Evolutionary conservation across 2,888 invertebrate species (phyloP).

Genomic region (Xestia rhomboidea): DNA sequence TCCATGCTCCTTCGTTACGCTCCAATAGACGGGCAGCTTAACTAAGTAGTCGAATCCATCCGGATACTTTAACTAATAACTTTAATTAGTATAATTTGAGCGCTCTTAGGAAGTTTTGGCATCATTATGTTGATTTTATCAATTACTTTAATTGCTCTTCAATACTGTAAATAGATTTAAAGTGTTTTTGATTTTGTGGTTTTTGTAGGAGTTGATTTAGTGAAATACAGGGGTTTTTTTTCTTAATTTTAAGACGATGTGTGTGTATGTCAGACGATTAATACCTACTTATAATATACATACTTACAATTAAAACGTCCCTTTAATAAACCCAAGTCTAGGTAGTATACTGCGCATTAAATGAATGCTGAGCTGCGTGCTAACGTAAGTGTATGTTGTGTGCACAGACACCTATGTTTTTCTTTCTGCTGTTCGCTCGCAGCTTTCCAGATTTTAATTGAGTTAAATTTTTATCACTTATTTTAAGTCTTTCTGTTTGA

Average conservation of each 20-base stretch:
- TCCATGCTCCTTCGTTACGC: constrained; percentile 8
- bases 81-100: constrained; percentile 48
- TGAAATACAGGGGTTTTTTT: background rate
- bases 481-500: background rate
- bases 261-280: background rate
- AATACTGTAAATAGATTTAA: constrained; percentile 19
- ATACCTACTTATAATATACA: background rate
- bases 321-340: background rate
- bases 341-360: background rate
- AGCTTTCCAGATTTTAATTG: background rate
- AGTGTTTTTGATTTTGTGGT: background rate
- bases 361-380: background rate
- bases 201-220: background rate
- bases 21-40: constrained; percentile 18
- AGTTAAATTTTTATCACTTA: background rate
- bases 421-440: background rate
- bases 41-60: constrained; percentile 32
- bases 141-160: constrained; percentile 25
- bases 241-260: background rate
- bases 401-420: background rate
- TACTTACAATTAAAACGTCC: background rate
- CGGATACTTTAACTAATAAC: constrained; percentile 34
- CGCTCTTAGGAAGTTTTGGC: constrained; percentile 21
- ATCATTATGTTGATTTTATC: constrained; percentile 23
- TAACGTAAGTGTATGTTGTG: background rate